phyloP scores from a whole-genome alignment of 2,888 invertebrate genomes.

The Mythimna pallens region DNA sequence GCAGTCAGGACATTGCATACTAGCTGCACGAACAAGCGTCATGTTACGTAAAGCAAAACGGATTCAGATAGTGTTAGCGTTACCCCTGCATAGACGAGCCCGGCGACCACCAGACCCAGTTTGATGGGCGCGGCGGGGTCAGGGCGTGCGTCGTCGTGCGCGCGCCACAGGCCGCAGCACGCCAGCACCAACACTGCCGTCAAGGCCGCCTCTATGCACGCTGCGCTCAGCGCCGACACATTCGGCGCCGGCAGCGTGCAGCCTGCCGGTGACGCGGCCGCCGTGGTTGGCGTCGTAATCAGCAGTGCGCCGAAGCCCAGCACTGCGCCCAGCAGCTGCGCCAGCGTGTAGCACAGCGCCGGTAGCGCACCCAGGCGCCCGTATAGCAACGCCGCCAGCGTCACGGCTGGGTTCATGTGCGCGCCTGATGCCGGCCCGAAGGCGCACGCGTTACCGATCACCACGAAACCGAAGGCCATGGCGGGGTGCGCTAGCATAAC shows the following conservation, averaged over 20 bases:
- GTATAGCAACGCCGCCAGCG: slow-evolving; percentile 91
- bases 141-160: slow-evolving; percentile 72
- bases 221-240: slow-evolving; percentile 65
- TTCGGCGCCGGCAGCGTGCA: slow-evolving; percentile 67
- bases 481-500: slow-evolving; percentile 79
- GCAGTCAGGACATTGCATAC: not conserved
- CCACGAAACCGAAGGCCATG: slow-evolving; percentile 82
- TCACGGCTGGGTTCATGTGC: slow-evolving; percentile 95
- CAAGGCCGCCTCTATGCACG: slow-evolving; percentile 74
- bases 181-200: slow-evolving; percentile 77
- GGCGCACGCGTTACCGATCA: slow-evolving; percentile 76
- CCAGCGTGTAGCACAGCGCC: slow-evolving; percentile 74
- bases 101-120: slow-evolving; percentile 82
- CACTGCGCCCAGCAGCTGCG: slow-evolving; percentile 78
- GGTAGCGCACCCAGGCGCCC: slow-evolving; percentile 83
- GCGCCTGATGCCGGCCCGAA: slow-evolving; percentile 94
- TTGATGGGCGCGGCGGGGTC: slow-evolving; percentile 81
- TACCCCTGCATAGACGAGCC: slow-evolving; percentile 83
- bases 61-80: not conserved
- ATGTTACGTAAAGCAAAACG: not conserved
- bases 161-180: slow-evolving; percentile 78
- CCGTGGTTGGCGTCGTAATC: slow-evolving; percentile 66
- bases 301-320: slow-evolving; percentile 77
- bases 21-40: not conserved
- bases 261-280: slow-evolving; percentile 39